Base-by-base conservation (phyloP, 2,888 invertebrate genomes). In the Chorisops tibialis region DNA sequence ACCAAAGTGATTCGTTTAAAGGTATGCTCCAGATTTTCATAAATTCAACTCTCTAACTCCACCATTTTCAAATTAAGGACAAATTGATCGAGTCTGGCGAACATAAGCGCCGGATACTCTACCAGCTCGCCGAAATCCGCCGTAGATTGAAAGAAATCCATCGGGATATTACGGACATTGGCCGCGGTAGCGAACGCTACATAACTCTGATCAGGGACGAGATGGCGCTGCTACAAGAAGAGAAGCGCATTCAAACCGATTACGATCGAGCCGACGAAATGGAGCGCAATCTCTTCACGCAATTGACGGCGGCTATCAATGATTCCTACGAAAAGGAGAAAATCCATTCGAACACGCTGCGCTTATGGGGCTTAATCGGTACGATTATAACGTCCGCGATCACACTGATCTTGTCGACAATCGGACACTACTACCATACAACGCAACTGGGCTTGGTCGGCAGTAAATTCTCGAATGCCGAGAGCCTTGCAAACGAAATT, bases 261-360 rank as follows among this genome's bases (percentile, higher is more conserved):
- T 87, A 91, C 70, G 80, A 83, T 11, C 79, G 82, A 2, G 81
- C 85, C 1, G 93, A 93, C 72, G 81, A 85, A 48, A 82, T 83
- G n/a, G 93, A 93, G 75, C 78, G 91, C 3, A 88, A 89, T 58
- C 75, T 84, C 11, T 92, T 92, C 73, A 83, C 86, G 0, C 81
- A 83, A 0, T 83, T 92, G 73, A 87, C 89, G 0, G 85, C 86
- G 18, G 87, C 89, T 0, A 85, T 93, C 0, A 83, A 92, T 66
- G 84, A 89, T 67, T 89, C 89, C 16, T 92, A 93, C 72, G 93
- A 93, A 74, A 82, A 89, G 61, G 93, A 93, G 74, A 77, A 92
- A 38, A 86, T 88, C 0, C 88, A 91, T 70, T 85, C 89, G 3
- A 91, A 93, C 74, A 81, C 88, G 61, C 91, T 91, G 2, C 62